phyloP scores from a whole-genome alignment of 2,797 vertebrate species.

The Acipenser ruthenus region DNA sequence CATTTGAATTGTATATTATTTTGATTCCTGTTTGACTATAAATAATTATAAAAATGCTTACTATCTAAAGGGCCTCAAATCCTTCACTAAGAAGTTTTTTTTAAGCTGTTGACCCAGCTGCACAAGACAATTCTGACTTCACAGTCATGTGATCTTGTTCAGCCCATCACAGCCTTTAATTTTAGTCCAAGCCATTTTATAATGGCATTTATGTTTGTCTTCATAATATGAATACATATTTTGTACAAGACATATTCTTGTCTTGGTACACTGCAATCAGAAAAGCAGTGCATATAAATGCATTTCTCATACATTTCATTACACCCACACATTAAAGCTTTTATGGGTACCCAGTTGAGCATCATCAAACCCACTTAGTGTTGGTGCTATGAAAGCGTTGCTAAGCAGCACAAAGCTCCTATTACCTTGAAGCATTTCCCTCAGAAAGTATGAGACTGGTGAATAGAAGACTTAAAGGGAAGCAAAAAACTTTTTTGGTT shows the following conservation, averaged over 20 bases:
- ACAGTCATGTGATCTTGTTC: no score
- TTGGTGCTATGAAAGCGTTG: conserved; percentile 1
- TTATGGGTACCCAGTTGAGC: not conserved
- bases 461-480: conserved; percentile 6
- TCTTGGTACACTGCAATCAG: conserved; percentile 9
- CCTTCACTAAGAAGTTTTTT: no score
- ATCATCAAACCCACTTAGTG: conserved; percentile 3
- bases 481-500: not conserved
- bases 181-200: no score
- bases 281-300: conserved; percentile 7
- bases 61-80: no score
- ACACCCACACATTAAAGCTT: conserved; percentile 6
- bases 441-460: not conserved
- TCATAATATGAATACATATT: no score
- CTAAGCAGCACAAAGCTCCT: conserved; percentile 5
- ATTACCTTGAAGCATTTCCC: conserved; percentile 7
- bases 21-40: no score
- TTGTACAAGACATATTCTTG: not conserved
- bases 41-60: no score
- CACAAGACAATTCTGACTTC: no score
- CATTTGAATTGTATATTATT: no score
- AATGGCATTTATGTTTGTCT: no score
- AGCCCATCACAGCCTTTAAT: no score
- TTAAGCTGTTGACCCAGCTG: no score
- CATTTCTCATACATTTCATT: not conserved